Percentiles rank a stretch among this genome's conserved stretches.
These are phyloP conservation scores for Atherinomorus stipes DNA, from an alignment of 2,113 vertebrate species.

Conservation along the genomic window DNA sequence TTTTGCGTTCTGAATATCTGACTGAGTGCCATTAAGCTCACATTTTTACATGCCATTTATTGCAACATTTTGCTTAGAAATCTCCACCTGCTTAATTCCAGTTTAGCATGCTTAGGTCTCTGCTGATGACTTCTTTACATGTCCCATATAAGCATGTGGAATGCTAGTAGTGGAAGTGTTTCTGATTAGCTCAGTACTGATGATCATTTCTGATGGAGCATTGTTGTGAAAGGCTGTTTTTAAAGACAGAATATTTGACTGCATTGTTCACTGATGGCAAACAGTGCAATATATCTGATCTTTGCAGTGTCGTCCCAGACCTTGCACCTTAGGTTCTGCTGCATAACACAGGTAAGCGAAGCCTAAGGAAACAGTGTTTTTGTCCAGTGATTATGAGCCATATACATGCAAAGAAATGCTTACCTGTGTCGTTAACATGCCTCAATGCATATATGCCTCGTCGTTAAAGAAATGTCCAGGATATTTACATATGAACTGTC, in stretches of 20 bases:
- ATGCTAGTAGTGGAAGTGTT: slow-evolving; percentile 63
- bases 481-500: slow-evolving; percentile 46
- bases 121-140: slow-evolving; percentile 52
- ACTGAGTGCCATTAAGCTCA: slow-evolving; percentile 63
- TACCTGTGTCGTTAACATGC: slow-evolving; percentile 71
- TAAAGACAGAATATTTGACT: slow-evolving; percentile 86
- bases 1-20: slow-evolving; percentile 39
- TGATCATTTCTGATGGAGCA: slow-evolving; percentile 59
- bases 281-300: slow-evolving; percentile 97
- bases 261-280: slow-evolving; percentile 97
- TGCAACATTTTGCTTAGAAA: slow-evolving; percentile 46
- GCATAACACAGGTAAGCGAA: slow-evolving; percentile 99
- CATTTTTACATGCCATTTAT: slow-evolving; percentile 55
- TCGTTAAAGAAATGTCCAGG: slow-evolving; percentile 45
- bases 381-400: slow-evolving; percentile 72
- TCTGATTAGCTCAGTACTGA: slow-evolving; percentile 49
- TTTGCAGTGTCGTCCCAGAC: slow-evolving; percentile 99
- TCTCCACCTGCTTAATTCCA: slow-evolving; percentile 43
- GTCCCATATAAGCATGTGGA: slow-evolving; percentile 74
- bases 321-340: slow-evolving; percentile 99
- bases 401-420: slow-evolving; percentile 69
- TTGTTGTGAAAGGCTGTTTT: slow-evolving; percentile 91
- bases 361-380: slow-evolving; percentile 90
- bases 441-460: slow-evolving; percentile 63
- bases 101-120: slow-evolving; percentile 75